phyloP scores from a whole-genome alignment of 2,113 vertebrate genomes.

The Struthidea cinerea region DNA sequence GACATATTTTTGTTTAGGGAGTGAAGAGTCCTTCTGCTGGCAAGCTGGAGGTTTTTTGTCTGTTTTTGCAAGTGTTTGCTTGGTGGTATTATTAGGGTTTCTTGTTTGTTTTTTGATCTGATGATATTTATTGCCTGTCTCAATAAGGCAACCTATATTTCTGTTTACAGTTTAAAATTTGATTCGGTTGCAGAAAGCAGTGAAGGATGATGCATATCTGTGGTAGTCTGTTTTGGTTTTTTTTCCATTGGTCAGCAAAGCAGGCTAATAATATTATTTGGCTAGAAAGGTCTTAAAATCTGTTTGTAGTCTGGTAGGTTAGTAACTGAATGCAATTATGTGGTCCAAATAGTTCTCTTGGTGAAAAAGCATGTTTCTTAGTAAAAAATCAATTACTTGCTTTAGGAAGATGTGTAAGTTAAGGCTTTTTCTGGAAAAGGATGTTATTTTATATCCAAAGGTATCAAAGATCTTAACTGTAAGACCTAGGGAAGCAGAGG shows the following conservation, averaged over 20 bases:
- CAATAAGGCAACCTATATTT: fast-evolving
- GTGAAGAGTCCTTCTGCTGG: fast-evolving
- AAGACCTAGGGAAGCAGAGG: neutral
- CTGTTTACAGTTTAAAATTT: neutral
- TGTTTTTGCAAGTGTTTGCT: neutral
- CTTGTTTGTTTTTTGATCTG: neutral
- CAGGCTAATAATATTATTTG: neutral
- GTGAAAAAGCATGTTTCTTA: neutral
- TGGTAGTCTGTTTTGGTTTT: fast-evolving
- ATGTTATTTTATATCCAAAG: neutral
- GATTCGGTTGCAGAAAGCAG: fast-evolving
- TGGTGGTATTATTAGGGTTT: neutral
- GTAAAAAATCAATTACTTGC: neutral
- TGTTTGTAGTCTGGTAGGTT: neutral
- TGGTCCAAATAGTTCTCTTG: neutral
- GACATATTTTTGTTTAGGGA: neutral
- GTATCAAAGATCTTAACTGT: neutral
- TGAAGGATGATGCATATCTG: fast-evolving
- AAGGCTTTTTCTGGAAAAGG: neutral
- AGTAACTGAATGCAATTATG: too few relatives aligned
- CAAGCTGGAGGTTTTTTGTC: neutral
- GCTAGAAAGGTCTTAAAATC: neutral
- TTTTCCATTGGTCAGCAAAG: neutral
- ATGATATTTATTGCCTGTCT: neutral
- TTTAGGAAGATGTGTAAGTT: neutral